Base-by-base conservation (phyloP, 2,113 vertebrate genomes). In the Cottus gobio region DNA sequence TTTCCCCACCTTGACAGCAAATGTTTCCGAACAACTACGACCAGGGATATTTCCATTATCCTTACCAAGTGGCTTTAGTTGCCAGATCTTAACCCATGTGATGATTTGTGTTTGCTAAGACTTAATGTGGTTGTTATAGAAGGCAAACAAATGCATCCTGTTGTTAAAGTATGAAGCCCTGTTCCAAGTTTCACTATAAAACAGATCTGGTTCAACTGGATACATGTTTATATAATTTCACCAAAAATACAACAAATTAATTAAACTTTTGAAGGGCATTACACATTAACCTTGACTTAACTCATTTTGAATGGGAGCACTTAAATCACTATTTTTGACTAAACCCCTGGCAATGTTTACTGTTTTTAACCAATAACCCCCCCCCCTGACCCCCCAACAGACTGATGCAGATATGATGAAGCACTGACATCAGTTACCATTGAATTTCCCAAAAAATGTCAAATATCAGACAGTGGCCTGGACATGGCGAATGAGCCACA, bases 361-460 rank as follows among this genome's bases (percentile, higher is more conserved):
- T 26, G 34, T 83, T 54, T 31, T 31, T 31, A 31, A n/a, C n/a
- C n/a, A n/a, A n/a, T 68, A 46, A 83, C 44, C 34, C 30, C 24
- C 66, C 62, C 48, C 24, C 3, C 7, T n/a, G n/a, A n/a, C n/a
- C 34, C 4, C 5, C 18, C 22, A 8, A 10, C 10, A 24, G 37
- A 60, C 37, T 62, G 46, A 72, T 69, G 34, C 4, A 34, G 34
- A 34, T 34, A 34, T 34, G 34, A 34, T 34, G 34, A 34, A 34
- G 34, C 34, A 34, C 34, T 34, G 34, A 34, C 34, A 39, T 67
- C 22, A 31, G 10, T 64, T 37, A 61, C 20, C 28, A 31, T 1
- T 56, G 15, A 77, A 62, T 60, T 28, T 20, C 39, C 26, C 7
- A 6, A 26, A 83, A 83, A 74, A 63, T 31, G 34, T 58, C 42